Evolutionary conservation across 2,797 vertebrate genomes (phyloP).

Genomic region (Dermochelys coriacea): DNA sequence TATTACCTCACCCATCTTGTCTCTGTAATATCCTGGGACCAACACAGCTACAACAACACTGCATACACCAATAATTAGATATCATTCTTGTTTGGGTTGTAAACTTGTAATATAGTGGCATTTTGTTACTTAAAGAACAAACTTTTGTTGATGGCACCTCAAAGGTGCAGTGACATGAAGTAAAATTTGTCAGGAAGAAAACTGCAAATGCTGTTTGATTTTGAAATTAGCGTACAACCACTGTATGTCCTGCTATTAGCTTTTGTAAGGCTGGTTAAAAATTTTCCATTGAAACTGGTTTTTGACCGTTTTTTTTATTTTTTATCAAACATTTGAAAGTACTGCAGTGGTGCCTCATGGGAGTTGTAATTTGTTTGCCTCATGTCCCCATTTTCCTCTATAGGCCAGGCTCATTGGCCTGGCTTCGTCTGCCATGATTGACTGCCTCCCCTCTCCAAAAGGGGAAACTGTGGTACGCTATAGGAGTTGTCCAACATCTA

Average conservation of each 20-base stretch:
- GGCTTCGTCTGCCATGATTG: background rate
- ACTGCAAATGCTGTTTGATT: background rate
- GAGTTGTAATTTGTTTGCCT: accelerated
- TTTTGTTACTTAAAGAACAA: background rate
- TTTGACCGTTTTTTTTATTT: too few species aligned
- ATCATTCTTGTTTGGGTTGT: background rate
- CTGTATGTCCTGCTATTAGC: background rate
- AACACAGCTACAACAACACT: background rate
- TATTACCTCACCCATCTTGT: background rate
- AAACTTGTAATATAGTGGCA: background rate
- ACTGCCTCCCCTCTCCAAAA: background rate
- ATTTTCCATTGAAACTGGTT: background rate
- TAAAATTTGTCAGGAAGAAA: background rate
- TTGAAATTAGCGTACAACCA: background rate
- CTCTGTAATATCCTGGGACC: background rate
- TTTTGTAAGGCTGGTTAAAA: background rate
- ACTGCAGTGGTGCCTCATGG: background rate
- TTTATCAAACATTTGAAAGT: background rate
- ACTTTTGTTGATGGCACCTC: background rate
- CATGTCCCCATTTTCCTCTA: background rate
- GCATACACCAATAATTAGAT: background rate
- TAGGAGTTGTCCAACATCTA: background rate
- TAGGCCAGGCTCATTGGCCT: background rate
- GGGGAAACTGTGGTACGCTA: background rate
- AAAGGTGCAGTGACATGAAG: background rate